These are phyloP conservation scores for Hycleus phaleratus DNA, from an alignment of 1,140 invertebrate species.

Conservation along the genomic window DNA sequence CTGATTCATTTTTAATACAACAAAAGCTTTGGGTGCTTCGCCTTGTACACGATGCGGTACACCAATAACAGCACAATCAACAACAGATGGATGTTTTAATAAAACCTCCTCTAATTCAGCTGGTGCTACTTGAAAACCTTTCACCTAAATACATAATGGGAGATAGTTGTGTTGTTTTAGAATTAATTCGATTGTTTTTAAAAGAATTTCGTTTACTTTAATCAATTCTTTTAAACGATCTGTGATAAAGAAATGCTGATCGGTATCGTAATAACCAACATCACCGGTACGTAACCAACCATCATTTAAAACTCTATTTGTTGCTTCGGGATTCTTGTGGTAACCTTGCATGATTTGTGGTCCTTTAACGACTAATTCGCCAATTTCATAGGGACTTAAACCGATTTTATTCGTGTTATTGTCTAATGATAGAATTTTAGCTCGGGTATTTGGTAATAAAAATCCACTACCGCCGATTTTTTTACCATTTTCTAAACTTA, in stretches of 20 bases:
- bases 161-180: not conserved
- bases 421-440: conserved; percentile 51
- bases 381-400: conserved; percentile 43
- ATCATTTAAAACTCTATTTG: conserved; percentile 48
- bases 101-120: conserved; percentile 79
- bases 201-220: conserved; percentile 57
- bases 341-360: conserved; percentile 67
- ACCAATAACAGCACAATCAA: conserved; percentile 78
- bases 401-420: conserved; percentile 41
- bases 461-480: conserved; percentile 50
- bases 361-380: conserved; percentile 56
- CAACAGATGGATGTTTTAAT: conserved; percentile 62
- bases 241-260: conserved; percentile 55
- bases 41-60: conserved; percentile 62
- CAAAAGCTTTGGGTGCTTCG: conserved; percentile 68
- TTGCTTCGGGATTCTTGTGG: conserved; percentile 59
- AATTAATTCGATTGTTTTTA: not conserved
- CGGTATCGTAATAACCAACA: conserved; percentile 56
- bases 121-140: conserved; percentile 74
- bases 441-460: conserved; percentile 50
- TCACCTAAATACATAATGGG: conserved; percentile 38
- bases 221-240: conserved; percentile 76
- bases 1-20: conserved; percentile 45
- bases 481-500: conserved; percentile 22
- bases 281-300: conserved; percentile 72